A percentile compares a stretch with the other conserved stretches of the same genome.
Evolutionary conservation across 2,113 vertebrate genomes (phyloP).

Genomic region (Elephantulus edwardii): DNA sequence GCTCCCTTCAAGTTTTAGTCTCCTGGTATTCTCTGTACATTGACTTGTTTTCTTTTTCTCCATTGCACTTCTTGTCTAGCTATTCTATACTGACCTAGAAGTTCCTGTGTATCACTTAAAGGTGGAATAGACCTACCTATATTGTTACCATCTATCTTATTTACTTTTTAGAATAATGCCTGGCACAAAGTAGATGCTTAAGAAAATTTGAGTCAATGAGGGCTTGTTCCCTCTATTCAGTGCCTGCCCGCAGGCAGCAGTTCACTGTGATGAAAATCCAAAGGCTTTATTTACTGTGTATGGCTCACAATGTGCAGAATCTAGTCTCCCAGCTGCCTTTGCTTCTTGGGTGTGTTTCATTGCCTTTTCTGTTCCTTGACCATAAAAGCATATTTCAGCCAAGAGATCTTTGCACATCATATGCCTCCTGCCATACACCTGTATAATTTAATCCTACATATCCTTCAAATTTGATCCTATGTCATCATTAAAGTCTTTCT

Average conservation of each 20-base stretch:
- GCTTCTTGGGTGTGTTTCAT: neutral
- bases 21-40: neutral
- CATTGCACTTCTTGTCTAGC: neutral
- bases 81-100: neutral
- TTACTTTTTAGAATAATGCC: neutral
- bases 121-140: neutral
- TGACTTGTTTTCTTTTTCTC: neutral
- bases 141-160: neutral
- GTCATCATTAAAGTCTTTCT: neutral
- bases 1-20: neutral
- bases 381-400: neutral
- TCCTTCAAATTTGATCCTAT: neutral
- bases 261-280: neutral
- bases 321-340: neutral
- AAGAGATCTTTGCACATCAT: neutral
- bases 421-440: neutral
- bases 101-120: neutral
- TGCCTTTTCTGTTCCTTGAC: neutral
- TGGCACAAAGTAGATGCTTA: neutral
- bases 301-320: neutral
- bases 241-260: neutral
- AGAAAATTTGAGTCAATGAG: neutral
- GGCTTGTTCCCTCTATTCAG: neutral
- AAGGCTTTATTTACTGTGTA: neutral
- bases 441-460: neutral